Evolutionary conservation across 1,140 invertebrate species (phyloP).

Genomic region (Apolygus lucorum): DNA sequence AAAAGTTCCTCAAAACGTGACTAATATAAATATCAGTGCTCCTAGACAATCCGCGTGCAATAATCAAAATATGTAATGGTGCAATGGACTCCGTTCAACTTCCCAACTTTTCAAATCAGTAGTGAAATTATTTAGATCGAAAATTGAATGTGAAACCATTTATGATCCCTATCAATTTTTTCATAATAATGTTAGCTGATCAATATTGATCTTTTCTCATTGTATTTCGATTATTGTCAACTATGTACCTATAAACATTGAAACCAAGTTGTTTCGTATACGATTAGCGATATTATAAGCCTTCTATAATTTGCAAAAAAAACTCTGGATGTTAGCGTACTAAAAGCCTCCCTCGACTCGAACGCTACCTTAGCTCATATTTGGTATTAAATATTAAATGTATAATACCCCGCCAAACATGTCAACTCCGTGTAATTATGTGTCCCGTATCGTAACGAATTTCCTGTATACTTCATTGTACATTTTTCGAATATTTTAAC

Average conservation of each 20-base stretch:
- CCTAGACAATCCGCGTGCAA: conserved; percentile 15
- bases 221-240: too few relatives aligned
- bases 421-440: not conserved
- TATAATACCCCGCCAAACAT: not conserved
- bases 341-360: not conserved
- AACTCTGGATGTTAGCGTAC: not conserved
- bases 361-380: not conserved
- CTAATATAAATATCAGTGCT: conserved; percentile 16
- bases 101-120: not conserved
- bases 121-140: too few relatives aligned
- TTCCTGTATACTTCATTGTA: not conserved
- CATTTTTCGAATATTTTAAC: not conserved
- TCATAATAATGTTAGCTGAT: too few relatives aligned
- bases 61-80: conserved; percentile 21
- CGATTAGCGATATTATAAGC: conserved; percentile 21
- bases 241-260: too few relatives aligned
- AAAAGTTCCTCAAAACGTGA: conserved; percentile 34
- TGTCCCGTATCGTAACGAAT: not conserved
- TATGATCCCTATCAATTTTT: too few relatives aligned
- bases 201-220: too few relatives aligned
- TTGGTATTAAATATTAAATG: not conserved
- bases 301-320: not conserved
- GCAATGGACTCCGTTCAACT: conserved; percentile 25
- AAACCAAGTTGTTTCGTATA: conserved; percentile 26
- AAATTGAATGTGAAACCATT: too few relatives aligned